phyloP scores from a whole-genome alignment of 1,140 invertebrate species.

The Diorhabda sublineata region DNA sequence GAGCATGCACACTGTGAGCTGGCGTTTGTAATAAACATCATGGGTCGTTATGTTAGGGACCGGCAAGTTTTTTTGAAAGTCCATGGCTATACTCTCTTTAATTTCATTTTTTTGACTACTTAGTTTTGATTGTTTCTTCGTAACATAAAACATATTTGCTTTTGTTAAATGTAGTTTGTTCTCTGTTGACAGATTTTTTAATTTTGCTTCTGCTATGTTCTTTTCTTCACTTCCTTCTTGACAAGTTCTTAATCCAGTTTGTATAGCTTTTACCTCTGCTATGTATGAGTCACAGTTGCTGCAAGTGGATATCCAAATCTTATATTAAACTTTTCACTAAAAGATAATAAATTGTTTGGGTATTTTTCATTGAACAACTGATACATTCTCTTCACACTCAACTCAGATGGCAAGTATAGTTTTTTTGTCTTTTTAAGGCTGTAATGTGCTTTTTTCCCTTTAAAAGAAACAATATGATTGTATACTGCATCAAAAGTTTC shows the following conservation, averaged over 20 bases:
- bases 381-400: slow-evolving; percentile 24
- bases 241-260: background rate
- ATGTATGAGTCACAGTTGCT: slow-evolving; percentile 13
- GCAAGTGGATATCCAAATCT: slow-evolving; percentile 22
- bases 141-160: slow-evolving; percentile 15
- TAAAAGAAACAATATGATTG: slow-evolving; percentile 15
- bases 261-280: background rate
- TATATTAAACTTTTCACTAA: slow-evolving; percentile 18
- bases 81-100: slow-evolving; percentile 24
- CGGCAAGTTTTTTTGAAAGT: slow-evolving; percentile 28
- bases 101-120: slow-evolving; percentile 13
- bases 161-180: background rate
- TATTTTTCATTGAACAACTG: slow-evolving; percentile 18
- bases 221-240: slow-evolving; percentile 5
- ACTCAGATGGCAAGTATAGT: slow-evolving; percentile 20
- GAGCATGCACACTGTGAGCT: slow-evolving; percentile 19
- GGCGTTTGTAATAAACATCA: slow-evolving; percentile 30
- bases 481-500: background rate
- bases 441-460: slow-evolving; percentile 21
- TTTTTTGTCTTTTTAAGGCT: slow-evolving; percentile 16
- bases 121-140: slow-evolving; percentile 15
- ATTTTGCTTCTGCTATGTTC: background rate
- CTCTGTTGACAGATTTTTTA: background rate
- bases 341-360: background rate
- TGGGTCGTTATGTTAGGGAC: slow-evolving; percentile 28